phyloP scores from a whole-genome alignment of 2,888 invertebrate genomes.

The Microchrysa polita region DNA sequence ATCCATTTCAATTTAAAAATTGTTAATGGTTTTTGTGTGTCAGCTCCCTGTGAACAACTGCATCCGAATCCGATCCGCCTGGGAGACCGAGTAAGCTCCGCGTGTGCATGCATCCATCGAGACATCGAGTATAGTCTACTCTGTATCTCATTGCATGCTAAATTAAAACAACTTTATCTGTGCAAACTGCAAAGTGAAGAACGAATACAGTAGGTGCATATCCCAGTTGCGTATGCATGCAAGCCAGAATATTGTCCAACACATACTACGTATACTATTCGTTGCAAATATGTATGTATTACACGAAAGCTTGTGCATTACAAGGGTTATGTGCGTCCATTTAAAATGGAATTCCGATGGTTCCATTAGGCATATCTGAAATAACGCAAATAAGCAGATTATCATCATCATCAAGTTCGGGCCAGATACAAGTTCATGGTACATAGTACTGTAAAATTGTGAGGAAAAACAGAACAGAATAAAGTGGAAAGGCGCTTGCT shows the following conservation, averaged over 20 bases:
- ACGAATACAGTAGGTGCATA: background rate
- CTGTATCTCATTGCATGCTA: background rate
- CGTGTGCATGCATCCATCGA: background rate
- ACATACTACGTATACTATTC: too few species aligned
- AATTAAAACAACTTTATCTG: slow-evolving; percentile 28
- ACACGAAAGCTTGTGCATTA: background rate
- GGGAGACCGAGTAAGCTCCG: background rate
- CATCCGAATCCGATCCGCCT: background rate
- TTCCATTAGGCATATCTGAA: slow-evolving; percentile 42
- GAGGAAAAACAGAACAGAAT: too few species aligned
- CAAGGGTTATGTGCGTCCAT: slow-evolving; percentile 5
- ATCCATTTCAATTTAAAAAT: slow-evolving; percentile 27
- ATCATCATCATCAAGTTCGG: slow-evolving; percentile 12
- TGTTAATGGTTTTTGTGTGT: slow-evolving; percentile 34
- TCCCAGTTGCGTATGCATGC: background rate
- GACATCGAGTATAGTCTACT: background rate
- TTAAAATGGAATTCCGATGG: slow-evolving; percentile 29
- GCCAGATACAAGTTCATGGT: background rate
- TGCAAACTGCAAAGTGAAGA: slow-evolving; percentile 1
- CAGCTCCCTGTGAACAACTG: background rate
- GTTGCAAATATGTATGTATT: background rate
- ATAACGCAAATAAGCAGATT: slow-evolving; percentile 43
- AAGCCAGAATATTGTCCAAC: background rate
- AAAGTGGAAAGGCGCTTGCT: background rate
- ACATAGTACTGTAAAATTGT: background rate